phyloP scores from a whole-genome alignment of 2,113 vertebrate genomes.

The Corythornis madagascariensis region DNA sequence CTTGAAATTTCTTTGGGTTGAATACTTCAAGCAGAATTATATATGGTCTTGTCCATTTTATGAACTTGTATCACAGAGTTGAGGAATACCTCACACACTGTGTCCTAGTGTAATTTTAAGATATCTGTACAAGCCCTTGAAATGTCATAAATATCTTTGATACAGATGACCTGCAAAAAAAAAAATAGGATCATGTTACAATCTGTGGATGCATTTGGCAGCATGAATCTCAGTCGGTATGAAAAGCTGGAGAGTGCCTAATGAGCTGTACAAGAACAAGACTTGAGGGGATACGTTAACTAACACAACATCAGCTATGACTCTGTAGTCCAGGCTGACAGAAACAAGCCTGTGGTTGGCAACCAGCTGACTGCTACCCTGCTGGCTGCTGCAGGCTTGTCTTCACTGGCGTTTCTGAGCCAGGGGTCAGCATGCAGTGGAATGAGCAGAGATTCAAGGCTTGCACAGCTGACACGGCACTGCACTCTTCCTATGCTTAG shows the following conservation, averaged over 20 bases:
- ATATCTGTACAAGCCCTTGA: neutral
- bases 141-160: neutral
- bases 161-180: neutral
- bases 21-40: neutral
- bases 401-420: neutral
- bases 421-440: neutral
- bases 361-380: neutral
- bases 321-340: neutral
- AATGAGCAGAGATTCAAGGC: rapidly evolving
- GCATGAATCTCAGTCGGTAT: neutral
- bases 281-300: conserved; percentile 10
- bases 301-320: neutral
- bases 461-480: neutral
- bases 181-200: neutral
- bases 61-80: neutral
- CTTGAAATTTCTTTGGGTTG: neutral
- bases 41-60: neutral
- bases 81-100: neutral
- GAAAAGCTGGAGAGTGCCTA: neutral
- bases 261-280: neutral
- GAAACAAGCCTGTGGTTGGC: neutral
- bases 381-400: neutral
- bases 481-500: rapidly evolving
- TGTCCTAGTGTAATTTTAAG: neutral
- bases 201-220: neutral